Conservation (phyloP, 2,797 vertebrate genomes). For the Channa striata region DNA sequence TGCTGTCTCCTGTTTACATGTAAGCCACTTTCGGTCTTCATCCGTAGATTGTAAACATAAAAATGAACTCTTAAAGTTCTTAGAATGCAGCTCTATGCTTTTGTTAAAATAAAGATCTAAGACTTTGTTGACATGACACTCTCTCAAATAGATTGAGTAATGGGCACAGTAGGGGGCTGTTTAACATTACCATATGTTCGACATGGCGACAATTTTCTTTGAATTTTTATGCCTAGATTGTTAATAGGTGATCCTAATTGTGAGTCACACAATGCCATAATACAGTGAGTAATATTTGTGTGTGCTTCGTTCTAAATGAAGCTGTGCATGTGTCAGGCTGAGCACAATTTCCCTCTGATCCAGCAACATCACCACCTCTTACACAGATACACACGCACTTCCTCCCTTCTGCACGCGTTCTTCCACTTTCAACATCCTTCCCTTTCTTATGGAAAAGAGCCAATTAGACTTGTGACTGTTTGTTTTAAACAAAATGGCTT, state of each 20-base stretch:
- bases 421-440: conserved; percentile 98
- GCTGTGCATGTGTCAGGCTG: conserved; percentile 72
- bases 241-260: conserved; percentile 35
- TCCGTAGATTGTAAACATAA: neutral
- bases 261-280: conserved; percentile 19
- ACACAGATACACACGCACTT: conserved; percentile 34
- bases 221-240: conserved; percentile 31
- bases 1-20: neutral
- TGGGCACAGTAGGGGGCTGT: conserved; percentile 24
- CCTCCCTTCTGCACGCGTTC: conserved; percentile 84
- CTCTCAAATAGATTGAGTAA: conserved; percentile 37
- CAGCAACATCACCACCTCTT: conserved; percentile 27
- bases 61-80: neutral
- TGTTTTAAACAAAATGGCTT: conserved; percentile 99
- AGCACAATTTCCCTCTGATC: conserved; percentile 90
- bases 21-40: neutral
- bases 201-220: conserved; percentile 20
- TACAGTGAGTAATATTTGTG: conserved; percentile 22
- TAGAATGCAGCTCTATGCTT: conserved; percentile 7
- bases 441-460: conserved; percentile 99
- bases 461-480: conserved; percentile 99
- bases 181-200: conserved; percentile 55
- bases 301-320: conserved; percentile 27
- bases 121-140: conserved; percentile 30
- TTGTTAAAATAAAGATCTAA: conserved; percentile 5